Percentiles rank a stretch among this genome's conserved stretches.
Conservation (phyloP, 2,888 invertebrate genomes). For the Scelioninae gen. 1 region DNA sequence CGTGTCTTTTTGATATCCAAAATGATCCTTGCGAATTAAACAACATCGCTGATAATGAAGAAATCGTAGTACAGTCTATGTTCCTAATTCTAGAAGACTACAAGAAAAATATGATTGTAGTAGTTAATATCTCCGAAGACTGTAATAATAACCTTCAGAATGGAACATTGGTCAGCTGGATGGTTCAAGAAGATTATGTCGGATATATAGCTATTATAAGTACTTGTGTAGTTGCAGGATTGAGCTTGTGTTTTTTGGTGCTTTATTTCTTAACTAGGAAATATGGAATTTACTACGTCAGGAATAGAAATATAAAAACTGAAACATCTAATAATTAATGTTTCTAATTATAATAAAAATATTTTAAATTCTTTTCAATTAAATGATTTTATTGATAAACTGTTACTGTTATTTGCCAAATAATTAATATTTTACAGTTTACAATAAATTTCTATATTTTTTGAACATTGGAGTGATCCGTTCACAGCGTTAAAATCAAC, state of each 20-base stretch:
- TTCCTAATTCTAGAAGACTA: constrained; percentile 84
- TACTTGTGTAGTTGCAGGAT: neutral
- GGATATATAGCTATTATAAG: neutral
- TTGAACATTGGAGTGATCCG: no score
- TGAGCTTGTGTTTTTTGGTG: neutral
- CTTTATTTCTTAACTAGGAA: neutral
- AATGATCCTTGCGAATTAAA: constrained; percentile 84
- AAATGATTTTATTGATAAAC: no score
- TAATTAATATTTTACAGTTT: no score
- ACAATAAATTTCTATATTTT: no score
- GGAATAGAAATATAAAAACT: neutral
- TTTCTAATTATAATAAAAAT: no score
- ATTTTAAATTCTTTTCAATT: no score
- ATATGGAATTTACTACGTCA: neutral
- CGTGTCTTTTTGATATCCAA: constrained; percentile 83
- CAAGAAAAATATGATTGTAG: constrained; percentile 83
- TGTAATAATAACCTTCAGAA: constrained; percentile 85
- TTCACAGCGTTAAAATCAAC: no score
- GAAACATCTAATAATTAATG: neutral
- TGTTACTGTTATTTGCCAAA: no score
- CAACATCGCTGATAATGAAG: constrained; percentile 84
- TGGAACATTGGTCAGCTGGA: constrained; percentile 87
- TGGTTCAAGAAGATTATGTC: constrained; percentile 87
- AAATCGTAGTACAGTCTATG: constrained; percentile 83
- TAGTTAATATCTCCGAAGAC: constrained; percentile 84